These are phyloP conservation scores for Danaus melanippus DNA, from an alignment of 1,140 invertebrate genomes.

Conservation along the genomic window DNA sequence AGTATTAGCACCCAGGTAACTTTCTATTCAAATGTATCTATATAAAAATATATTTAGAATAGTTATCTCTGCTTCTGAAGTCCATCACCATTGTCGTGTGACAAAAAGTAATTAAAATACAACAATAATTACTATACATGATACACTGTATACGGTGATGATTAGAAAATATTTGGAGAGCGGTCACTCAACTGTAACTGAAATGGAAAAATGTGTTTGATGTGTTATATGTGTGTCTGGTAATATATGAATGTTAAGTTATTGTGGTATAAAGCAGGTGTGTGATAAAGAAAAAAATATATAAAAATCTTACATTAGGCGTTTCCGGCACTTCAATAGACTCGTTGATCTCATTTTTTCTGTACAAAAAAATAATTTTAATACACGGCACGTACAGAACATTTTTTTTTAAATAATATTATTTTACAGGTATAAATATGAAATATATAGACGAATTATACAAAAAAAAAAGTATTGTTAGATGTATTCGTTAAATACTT, in stretches of 20 bases:
- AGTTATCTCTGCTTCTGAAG: too few relatives aligned
- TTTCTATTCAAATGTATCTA: too few relatives aligned
- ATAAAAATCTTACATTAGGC: slow-evolving; percentile 33
- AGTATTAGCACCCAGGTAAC: too few relatives aligned
- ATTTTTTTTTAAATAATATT: slow-evolving; percentile 4
- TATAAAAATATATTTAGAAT: too few relatives aligned
- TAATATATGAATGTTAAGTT: too few relatives aligned
- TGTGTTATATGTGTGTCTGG: too few relatives aligned
- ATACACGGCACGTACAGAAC: background rate
- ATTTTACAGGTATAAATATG: slow-evolving; percentile 6
- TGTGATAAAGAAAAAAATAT: background rate
- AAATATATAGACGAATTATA: slow-evolving; percentile 1
- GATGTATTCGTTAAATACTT: too few relatives aligned
- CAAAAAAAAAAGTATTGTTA: slow-evolving; percentile 2
- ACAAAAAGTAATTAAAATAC: slow-evolving; percentile 15
- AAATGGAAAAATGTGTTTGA: too few relatives aligned
- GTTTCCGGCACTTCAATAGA: slow-evolving; percentile 33
- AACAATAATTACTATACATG: too few relatives aligned
- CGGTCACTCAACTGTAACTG: too few relatives aligned
- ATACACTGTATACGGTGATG: too few relatives aligned
- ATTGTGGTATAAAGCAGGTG: background rate
- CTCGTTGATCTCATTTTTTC: slow-evolving; percentile 42
- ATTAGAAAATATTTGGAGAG: too few relatives aligned
- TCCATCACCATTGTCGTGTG: slow-evolving; percentile 6
- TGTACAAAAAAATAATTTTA: slow-evolving; percentile 27